These are phyloP conservation scores for Chaenodraco wilsoni DNA, from an alignment of 2,797 vertebrate genomes.

Conservation along the genomic window DNA sequence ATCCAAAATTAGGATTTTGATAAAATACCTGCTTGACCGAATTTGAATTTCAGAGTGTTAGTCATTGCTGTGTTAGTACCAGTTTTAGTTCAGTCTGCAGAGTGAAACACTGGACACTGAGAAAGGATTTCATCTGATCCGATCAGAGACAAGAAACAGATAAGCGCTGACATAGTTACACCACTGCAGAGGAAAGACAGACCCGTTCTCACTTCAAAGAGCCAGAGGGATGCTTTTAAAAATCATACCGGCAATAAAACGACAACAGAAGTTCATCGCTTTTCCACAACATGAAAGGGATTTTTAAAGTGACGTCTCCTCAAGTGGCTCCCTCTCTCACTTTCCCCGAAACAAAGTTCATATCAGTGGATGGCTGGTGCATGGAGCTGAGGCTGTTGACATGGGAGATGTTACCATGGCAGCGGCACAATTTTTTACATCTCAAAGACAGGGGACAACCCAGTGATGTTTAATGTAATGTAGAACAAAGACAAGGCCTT, in stretches of 20 bases:
- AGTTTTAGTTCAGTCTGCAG: constrained; percentile 17
- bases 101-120: constrained; percentile 28
- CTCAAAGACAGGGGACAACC: constrained; percentile 65
- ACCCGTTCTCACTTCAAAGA: constrained; percentile 81
- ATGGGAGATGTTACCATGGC: constrained; percentile 66
- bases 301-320: constrained; percentile 65
- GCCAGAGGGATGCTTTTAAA: constrained; percentile 73
- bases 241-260: constrained; percentile 82
- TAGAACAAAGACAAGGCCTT: constrained; percentile 31
- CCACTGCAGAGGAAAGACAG: constrained; percentile 75
- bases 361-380: constrained; percentile 53
- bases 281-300: constrained; percentile 81
- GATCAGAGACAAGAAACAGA: constrained; percentile 74
- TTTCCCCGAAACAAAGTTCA: constrained; percentile 64
- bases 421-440: constrained; percentile 75
- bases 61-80: background rate
- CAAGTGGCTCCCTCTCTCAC: constrained; percentile 60
- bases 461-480: constrained; percentile 40
- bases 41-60: background rate
- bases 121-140: constrained; percentile 57
- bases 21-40: constrained; percentile 36
- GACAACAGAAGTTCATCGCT: constrained; percentile 77
- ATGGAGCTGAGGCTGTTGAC: constrained; percentile 63
- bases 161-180: constrained; percentile 70
- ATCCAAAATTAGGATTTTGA: background rate